Percentiles rank a stretch among this genome's conserved stretches.
Conservation (phyloP, 2,797 vertebrate species). For the Anguilla marmorata region DNA sequence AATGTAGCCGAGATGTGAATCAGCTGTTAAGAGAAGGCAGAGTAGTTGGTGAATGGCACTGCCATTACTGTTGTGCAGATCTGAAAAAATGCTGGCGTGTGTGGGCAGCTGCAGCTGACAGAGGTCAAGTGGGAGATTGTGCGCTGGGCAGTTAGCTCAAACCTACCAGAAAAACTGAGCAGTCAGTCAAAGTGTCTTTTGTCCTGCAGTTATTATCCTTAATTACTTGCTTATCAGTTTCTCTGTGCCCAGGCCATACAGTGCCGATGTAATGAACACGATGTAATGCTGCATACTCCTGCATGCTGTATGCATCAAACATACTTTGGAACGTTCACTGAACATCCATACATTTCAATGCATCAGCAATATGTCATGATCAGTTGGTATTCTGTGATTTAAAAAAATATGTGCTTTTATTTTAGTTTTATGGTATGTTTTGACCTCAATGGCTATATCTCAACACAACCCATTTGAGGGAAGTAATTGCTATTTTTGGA, state of each 20-base stretch:
- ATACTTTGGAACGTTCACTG: not conserved
- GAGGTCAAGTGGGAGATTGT: not conserved
- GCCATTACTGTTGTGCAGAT: not conserved
- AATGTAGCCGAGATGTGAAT: no score
- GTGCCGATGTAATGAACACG: not conserved
- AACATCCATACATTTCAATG: not conserved
- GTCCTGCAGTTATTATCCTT: not conserved
- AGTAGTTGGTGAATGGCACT: no score
- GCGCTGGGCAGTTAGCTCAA: not conserved
- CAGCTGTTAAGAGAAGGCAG: no score
- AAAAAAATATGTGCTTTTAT: conserved; percentile 23
- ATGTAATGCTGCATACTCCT: not conserved
- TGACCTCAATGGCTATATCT: conserved; percentile 22
- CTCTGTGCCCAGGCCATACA: not conserved
- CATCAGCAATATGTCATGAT: not conserved
- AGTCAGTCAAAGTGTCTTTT: not conserved
- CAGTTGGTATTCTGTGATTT: not conserved
- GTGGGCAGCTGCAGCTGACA: not conserved
- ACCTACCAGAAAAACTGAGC: no score
- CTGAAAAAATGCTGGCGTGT: not conserved
- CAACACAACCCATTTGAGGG: conserved; percentile 17
- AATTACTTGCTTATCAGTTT: not conserved
- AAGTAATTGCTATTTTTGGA: conserved; percentile 31
- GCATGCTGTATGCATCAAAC: not conserved
- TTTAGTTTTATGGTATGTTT: conserved; percentile 20